Conservation (phyloP, 2,888 invertebrate species). For the Lamellibrachia satsuma region DNA sequence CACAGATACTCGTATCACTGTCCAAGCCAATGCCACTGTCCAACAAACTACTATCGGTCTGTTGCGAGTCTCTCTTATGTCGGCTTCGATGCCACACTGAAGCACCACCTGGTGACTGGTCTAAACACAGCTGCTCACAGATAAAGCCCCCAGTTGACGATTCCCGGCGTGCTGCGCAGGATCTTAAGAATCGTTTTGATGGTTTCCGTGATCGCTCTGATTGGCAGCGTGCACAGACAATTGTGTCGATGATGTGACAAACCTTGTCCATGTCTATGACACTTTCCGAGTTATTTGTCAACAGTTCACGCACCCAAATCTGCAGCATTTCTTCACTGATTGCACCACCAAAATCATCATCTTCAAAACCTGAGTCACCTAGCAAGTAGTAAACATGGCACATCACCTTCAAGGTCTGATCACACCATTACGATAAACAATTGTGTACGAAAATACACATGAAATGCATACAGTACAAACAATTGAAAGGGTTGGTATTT, state of each 20-base stretch:
- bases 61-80: neutral
- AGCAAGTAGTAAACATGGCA: neutral
- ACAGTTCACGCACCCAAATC: conserved; percentile 40
- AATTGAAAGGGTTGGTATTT: neutral
- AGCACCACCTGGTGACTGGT: neutral
- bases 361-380: conserved; percentile 33
- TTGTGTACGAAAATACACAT: neutral
- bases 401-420: neutral
- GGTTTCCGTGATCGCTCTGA: neutral
- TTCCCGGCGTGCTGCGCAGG: neutral
- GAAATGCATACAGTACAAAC: neutral
- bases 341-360: conserved; percentile 41
- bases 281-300: conserved; percentile 36
- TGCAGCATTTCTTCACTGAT: conserved; percentile 40
- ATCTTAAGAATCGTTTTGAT: neutral
- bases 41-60: conserved; percentile 39
- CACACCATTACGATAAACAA: neutral
- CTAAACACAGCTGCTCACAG: neutral
- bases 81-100: neutral
- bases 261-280: conserved; percentile 23
- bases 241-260: neutral
- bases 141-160: neutral
- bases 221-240: neutral
- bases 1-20: conserved; percentile 40
- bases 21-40: conserved; percentile 39